Evolutionary conservation across 2,113 vertebrate species (phyloP).

Genomic region (Embiotoca jacksoni): DNA sequence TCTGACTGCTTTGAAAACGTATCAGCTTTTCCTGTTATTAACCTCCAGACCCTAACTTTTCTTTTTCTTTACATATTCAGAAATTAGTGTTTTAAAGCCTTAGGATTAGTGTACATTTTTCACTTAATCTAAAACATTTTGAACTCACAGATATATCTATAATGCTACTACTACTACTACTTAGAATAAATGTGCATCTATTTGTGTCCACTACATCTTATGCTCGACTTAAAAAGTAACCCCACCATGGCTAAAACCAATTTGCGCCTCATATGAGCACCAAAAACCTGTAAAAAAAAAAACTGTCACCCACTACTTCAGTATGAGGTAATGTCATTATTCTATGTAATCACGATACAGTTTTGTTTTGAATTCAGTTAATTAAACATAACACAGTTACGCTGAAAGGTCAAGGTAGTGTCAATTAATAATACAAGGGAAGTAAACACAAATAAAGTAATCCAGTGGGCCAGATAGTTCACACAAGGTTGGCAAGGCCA

Average conservation of each 20-base stretch:
- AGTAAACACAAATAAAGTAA: conserved; percentile 27
- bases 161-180: background rate
- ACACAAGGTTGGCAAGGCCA: conserved; percentile 7
- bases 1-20: conserved; percentile 14
- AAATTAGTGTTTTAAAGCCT: background rate
- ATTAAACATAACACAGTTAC: conserved; percentile 32
- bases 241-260: background rate
- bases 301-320: background rate
- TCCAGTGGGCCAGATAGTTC: conserved; percentile 12
- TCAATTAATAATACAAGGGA: conserved; percentile 27
- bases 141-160: background rate
- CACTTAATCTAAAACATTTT: background rate
- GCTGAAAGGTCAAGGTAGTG: background rate
- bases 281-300: background rate
- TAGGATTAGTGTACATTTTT: background rate
- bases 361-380: conserved; percentile 18
- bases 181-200: conserved; percentile 5
- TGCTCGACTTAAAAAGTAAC: background rate
- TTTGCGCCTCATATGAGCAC: background rate
- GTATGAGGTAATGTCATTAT: background rate
- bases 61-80: background rate
- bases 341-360: conserved; percentile 3
- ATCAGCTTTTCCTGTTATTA: background rate
- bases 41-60: background rate
- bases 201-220: background rate